Conservation (phyloP, 2,888 invertebrate species). For the Drosophila pegasa region DNA sequence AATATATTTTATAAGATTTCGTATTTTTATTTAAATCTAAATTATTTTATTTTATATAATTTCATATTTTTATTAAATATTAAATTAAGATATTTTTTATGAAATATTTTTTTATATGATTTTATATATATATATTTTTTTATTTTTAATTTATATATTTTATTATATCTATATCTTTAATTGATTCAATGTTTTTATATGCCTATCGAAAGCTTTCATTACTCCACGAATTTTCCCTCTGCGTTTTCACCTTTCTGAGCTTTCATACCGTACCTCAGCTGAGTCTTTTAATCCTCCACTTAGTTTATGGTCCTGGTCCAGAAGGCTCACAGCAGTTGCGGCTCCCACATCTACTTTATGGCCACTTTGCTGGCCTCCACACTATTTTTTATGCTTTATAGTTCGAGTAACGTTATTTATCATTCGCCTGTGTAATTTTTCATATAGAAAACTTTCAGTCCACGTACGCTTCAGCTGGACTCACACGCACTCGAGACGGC, state of each 20-base stretch:
- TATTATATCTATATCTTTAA: background rate
- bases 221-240: background rate
- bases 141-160: too few species aligned
- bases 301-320: slow-evolving; percentile 20
- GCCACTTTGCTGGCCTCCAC: slow-evolving; percentile 19
- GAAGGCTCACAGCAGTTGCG: slow-evolving; percentile 32
- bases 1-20: background rate
- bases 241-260: background rate
- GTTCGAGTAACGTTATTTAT: slow-evolving; percentile 81
- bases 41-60: background rate
- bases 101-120: too few species aligned
- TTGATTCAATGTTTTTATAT: background rate
- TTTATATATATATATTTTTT: too few species aligned
- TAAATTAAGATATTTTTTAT: too few species aligned
- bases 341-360: slow-evolving; percentile 37
- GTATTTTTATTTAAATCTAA: too few species aligned
- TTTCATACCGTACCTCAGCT: background rate
- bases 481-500: slow-evolving; percentile 38
- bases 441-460: slow-evolving; percentile 64
- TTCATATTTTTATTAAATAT: too few species aligned
- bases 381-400: slow-evolving; percentile 46
- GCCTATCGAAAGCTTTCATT: background rate
- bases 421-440: slow-evolving; percentile 81
- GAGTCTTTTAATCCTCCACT: slow-evolving; percentile 32
- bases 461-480: slow-evolving; percentile 12